Evolutionary conservation across 2,113 vertebrate species (phyloP).

Genomic region (Neogobius melanostomus): DNA sequence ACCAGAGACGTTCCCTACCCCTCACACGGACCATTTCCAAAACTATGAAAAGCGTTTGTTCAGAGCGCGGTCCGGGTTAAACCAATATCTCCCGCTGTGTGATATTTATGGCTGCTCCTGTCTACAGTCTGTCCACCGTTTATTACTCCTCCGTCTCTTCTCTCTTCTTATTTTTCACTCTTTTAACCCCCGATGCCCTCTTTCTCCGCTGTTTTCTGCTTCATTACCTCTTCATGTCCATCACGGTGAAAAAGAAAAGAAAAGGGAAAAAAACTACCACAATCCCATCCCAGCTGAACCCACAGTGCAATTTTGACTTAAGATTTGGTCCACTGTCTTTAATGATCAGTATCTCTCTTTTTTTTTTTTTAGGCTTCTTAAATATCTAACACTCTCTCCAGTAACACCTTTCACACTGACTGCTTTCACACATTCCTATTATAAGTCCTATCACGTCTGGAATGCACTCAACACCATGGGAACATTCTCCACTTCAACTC

Average conservation of each 20-base stretch:
- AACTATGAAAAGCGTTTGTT: constrained; percentile 8
- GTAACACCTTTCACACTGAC: neutral
- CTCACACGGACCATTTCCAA: neutral
- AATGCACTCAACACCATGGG: neutral
- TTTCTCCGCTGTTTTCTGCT: constrained; percentile 19
- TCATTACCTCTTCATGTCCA: constrained; percentile 30
- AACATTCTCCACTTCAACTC: neutral
- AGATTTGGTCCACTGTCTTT: neutral
- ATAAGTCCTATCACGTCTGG: neutral
- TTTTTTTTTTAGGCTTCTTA: no score
- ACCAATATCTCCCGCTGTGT: neutral
- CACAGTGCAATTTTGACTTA: no score
- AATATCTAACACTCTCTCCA: neutral
- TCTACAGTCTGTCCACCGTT: neutral
- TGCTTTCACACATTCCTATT: neutral
- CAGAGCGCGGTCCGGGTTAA: neutral
- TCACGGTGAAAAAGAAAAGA: neutral
- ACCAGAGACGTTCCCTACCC: neutral
- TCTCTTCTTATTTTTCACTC: constrained; percentile 7
- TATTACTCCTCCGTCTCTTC: neutral
- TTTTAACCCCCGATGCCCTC: constrained; percentile 14
- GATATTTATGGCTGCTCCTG: neutral
- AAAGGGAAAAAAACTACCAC: neutral
- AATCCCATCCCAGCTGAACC: neutral
- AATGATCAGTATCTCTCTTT: no score